These are phyloP conservation scores for Benthosema pterotum DNA, from an alignment of 2,797 vertebrate species.

Conservation along the genomic window DNA sequence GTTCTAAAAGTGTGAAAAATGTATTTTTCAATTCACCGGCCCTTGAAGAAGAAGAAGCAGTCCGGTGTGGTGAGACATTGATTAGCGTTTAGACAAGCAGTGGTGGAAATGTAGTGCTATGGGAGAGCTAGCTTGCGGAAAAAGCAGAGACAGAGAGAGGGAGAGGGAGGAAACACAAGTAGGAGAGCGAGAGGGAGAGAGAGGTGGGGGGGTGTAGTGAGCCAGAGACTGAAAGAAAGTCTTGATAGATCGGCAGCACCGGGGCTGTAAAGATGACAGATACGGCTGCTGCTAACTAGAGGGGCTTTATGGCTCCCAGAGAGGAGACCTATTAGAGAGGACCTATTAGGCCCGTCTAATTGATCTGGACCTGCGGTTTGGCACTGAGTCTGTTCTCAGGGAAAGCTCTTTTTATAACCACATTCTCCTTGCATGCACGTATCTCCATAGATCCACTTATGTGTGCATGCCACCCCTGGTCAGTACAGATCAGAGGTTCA, in stretches of 20 bases:
- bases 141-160: background rate
- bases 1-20: too few species aligned
- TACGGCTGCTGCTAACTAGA: slow-evolving; percentile 39
- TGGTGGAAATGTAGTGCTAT: slow-evolving; percentile 69
- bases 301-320: slow-evolving; percentile 50
- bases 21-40: too few species aligned
- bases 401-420: slow-evolving; percentile 4
- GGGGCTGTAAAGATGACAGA: slow-evolving; percentile 69
- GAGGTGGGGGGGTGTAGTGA: background rate
- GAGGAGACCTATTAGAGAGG: slow-evolving; percentile 51
- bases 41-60: slow-evolving; percentile 72
- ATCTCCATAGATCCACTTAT: too few species aligned
- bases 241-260: slow-evolving; percentile 54
- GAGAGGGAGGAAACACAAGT: background rate
- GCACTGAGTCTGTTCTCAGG: slow-evolving; percentile 35
- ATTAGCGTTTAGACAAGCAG: slow-evolving; percentile 79
- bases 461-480: too few species aligned
- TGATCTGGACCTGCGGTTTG: slow-evolving; percentile 59
- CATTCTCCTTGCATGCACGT: too few species aligned
- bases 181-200: background rate
- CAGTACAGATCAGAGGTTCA: too few species aligned
- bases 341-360: slow-evolving; percentile 63
- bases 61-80: slow-evolving; percentile 73
- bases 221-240: slow-evolving; percentile 7
- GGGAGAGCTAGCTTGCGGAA: slow-evolving; percentile 16